Base-by-base conservation (phyloP, 2,113 vertebrate species). In the Phainopepla nitens region DNA sequence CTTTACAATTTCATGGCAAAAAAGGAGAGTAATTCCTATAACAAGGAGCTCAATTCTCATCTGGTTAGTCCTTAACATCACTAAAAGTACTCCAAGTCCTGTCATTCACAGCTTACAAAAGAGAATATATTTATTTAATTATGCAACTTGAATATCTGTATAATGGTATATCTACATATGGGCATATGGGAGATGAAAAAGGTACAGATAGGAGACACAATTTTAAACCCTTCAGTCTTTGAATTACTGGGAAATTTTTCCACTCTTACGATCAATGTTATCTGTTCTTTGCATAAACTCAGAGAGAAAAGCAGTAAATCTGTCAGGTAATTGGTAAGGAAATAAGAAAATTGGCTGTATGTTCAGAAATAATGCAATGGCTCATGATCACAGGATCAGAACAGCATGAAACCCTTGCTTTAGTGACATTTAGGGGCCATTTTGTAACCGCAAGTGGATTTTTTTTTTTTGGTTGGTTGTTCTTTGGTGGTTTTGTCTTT, bases 381-480 rank as follows among this genome's bases (percentile, higher is more conserved):
- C 33, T 90, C 35, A 20, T 1, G 2, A 49, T 22, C 8, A 44
- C 10, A 28, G 42, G 16, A 70, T 87, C 36, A 76, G 36, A 69
- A 12, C 10, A 49, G 4, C 22, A n/a, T 36, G 11, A 60, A 44
- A 50, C 31, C 42, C n/a, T 61, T 76, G 0, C 27, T 50, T 64
- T 58, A 16, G 4, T 57, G 20, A 1, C 11, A 44, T 77, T 68
- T 35, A 50, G 9, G 13, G 27, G 12, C 1, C 9, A 17, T 70
- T 91, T 86, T 23, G 24, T 61, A 65, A 61, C 2, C 31, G 3
- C 5, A 25, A 21, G 10, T 31, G 9, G 0, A 4, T 68, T 83
- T 65, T 33, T 13, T 15, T 24, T 10, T 9, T 17, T 44, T 23
- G 2, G 0, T 22, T n/a, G 21, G 12, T 15, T 42, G 12, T 16